Evolutionary conservation across 2,113 vertebrate species (phyloP).

Genomic region (Seriola rivoliana): DNA sequence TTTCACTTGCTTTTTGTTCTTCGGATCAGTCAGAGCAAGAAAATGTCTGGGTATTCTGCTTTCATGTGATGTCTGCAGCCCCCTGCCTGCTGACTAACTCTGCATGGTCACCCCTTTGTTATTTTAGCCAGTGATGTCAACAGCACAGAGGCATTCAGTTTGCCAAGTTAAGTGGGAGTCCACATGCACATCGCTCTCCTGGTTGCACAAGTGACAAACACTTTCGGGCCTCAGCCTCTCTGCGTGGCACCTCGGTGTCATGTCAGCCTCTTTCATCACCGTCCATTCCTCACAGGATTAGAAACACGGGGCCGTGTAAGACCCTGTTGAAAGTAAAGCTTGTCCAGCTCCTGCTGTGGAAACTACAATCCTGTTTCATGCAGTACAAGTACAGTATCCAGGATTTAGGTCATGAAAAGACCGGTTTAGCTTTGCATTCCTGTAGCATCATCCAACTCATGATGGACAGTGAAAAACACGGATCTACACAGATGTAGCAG

Average conservation of each 20-base stretch:
- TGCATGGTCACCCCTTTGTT: neutral
- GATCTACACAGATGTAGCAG: neutral
- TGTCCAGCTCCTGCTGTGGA: constrained; percentile 4
- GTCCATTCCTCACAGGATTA: constrained; percentile 60
- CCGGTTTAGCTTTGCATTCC: neutral
- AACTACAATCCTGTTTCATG: constrained; percentile 5
- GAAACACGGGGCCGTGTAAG: constrained; percentile 25
- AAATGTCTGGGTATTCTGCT: constrained; percentile 2
- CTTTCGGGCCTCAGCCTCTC: constrained; percentile 22
- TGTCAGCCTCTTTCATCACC: constrained; percentile 62
- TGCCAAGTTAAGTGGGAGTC: constrained; percentile 1
- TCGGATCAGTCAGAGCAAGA: no score
- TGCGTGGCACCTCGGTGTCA: constrained; percentile 31
- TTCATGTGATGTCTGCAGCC: neutral
- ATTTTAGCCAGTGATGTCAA: neutral
- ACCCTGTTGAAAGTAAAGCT: constrained; percentile 32
- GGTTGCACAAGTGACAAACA: constrained; percentile 36
- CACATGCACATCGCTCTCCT: neutral
- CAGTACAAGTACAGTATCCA: neutral
- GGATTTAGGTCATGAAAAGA: neutral
- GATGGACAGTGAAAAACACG: neutral
- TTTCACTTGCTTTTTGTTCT: no score
- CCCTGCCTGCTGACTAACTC: neutral
- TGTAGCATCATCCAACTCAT: neutral
- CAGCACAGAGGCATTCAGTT: constrained; percentile 15